These are phyloP conservation scores for Leptopilina syphax DNA, from an alignment of 2,888 invertebrate genomes.

Conservation along the genomic window DNA sequence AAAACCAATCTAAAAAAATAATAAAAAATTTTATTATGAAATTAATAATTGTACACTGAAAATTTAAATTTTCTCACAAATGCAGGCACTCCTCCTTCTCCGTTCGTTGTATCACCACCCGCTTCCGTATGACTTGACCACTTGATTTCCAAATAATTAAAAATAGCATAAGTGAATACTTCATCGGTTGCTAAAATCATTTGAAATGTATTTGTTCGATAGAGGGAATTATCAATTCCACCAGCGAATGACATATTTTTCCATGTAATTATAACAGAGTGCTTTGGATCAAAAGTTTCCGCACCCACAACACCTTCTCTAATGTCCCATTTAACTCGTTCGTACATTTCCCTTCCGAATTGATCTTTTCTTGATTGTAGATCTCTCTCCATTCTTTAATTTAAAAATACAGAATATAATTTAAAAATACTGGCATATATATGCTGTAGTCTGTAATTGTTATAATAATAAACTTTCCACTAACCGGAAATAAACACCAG, in stretches of 20 bases:
- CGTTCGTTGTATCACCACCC: constrained; percentile 91
- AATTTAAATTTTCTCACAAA: constrained; percentile 80
- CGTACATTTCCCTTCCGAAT: constrained; percentile 90
- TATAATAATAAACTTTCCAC: constrained; percentile 6
- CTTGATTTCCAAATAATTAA: constrained; percentile 93
- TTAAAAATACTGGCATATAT: too few relatives aligned
- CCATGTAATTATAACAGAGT: constrained; percentile 95
- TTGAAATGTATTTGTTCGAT: constrained; percentile 97
- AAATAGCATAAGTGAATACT: constrained; percentile 95
- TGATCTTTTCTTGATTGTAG: constrained; percentile 86
- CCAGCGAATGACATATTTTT: constrained; percentile 96
- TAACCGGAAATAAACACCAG: constrained; percentile 90
- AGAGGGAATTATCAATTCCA: constrained; percentile 89
- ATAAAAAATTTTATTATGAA: neutral
- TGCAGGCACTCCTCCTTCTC: constrained; percentile 92
- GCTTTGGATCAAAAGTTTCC: constrained; percentile 93
- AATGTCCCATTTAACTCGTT: constrained; percentile 92
- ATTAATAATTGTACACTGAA: neutral
- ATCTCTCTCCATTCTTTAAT: constrained; percentile 82
- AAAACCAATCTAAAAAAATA: constrained; percentile 88
- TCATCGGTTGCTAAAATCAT: constrained; percentile 94
- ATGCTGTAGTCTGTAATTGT: too few relatives aligned
- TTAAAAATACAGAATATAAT: too few relatives aligned
- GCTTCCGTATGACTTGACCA: constrained; percentile 96
- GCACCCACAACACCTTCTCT: constrained; percentile 94